Percentiles rank a stretch among this genome's conserved stretches.
Conservation (phyloP, 2,888 invertebrate species). For the Aradus depressus region DNA sequence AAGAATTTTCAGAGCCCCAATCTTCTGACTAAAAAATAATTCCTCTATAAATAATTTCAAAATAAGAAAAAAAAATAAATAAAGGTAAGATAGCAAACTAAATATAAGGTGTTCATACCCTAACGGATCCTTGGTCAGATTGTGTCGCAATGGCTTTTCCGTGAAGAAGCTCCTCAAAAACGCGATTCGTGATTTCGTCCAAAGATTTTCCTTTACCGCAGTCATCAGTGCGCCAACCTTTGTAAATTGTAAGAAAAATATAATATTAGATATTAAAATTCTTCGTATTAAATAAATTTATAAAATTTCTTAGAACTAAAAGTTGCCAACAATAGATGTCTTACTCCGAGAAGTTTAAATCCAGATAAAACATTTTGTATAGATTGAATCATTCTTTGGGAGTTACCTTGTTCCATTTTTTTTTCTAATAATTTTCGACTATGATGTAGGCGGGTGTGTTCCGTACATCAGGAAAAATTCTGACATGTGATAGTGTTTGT, state of each 20-base stretch:
- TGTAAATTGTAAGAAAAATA: not conserved
- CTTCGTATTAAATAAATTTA: not conserved
- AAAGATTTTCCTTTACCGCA: slow-evolving; percentile 36
- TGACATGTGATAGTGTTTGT: too few species aligned
- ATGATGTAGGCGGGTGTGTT: too few species aligned
- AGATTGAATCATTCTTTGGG: too few species aligned
- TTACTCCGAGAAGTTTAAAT: too few species aligned
- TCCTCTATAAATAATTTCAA: too few species aligned
- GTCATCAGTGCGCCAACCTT: slow-evolving; percentile 25
- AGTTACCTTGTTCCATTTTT: too few species aligned
- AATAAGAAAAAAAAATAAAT: slow-evolving; percentile 17
- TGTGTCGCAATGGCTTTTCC: slow-evolving; percentile 42
- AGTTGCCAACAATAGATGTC: too few species aligned
- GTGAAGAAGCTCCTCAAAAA: slow-evolving; percentile 61
- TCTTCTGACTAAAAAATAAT: slow-evolving; percentile 48
- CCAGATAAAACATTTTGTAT: too few species aligned
- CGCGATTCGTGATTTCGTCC: slow-evolving; percentile 65
- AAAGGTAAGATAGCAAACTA: slow-evolving; percentile 14
- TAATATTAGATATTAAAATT: not conserved
- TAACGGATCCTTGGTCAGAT: slow-evolving; percentile 47
- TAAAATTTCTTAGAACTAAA: too few species aligned
- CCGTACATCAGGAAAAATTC: too few species aligned
- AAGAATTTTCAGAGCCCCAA: slow-evolving; percentile 60
- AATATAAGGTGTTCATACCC: slow-evolving; percentile 36
- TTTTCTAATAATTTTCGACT: too few species aligned